Conservation (phyloP, 64 coral and sea anemone genomes). For the Hydrozoanthus tunicans region DNA sequence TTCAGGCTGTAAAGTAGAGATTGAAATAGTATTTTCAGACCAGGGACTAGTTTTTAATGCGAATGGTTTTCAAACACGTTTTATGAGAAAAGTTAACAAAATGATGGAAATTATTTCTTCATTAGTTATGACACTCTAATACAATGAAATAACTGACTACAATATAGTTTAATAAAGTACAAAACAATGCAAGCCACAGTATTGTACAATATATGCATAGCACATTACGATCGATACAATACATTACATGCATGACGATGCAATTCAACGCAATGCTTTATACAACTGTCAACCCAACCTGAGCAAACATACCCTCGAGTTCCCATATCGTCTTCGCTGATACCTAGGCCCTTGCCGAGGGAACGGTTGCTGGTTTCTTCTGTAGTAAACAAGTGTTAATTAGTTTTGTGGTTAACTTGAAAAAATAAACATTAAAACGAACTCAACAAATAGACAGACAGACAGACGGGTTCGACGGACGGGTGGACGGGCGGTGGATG, state of each 20-base stretch:
- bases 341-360: neutral
- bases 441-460: too few species aligned
- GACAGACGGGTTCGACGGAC: too few species aligned
- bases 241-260: too few species aligned
- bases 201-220: neutral
- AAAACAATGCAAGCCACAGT: slow-evolving; percentile 10
- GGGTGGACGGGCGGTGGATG: too few species aligned
- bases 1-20: too few species aligned
- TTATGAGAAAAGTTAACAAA: too few species aligned
- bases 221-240: neutral
- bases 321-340: neutral
- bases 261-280: too few species aligned
- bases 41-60: too few species aligned
- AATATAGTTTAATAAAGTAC: slow-evolving; percentile 7
- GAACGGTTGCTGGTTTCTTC: neutral
- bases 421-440: too few species aligned
- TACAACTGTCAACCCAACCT: neutral
- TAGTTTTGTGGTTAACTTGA: neutral
- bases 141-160: slow-evolving; percentile 10
- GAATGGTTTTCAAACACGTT: too few species aligned
- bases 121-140: slow-evolving; percentile 8
- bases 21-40: too few species aligned
- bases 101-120: too few species aligned
- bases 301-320: neutral
- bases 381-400: neutral